phyloP scores from a whole-genome alignment of 1,140 invertebrate genomes.

The Polyergus mexicanus region DNA sequence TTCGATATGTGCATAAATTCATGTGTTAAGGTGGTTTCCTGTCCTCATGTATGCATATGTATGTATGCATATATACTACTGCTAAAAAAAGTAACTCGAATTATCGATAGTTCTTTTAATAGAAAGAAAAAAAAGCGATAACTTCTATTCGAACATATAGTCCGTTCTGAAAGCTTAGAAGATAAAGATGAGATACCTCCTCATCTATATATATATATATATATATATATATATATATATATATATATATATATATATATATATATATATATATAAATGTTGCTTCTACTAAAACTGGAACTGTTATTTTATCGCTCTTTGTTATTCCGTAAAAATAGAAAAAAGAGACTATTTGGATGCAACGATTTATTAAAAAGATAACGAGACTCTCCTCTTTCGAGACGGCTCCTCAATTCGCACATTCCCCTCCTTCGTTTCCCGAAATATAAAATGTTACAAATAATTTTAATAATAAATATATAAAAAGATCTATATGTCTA shows the following conservation, averaged over 20 bases:
- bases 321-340: constrained; percentile 82
- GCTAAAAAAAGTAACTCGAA: constrained; percentile 72
- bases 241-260: constrained; percentile 50
- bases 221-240: constrained; percentile 29
- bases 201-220: constrained; percentile 34
- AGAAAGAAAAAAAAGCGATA: constrained; percentile 77
- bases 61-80: constrained; percentile 73
- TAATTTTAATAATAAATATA: constrained; percentile 15
- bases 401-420: constrained; percentile 38
- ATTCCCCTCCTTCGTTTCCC: constrained; percentile 17
- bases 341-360: constrained; percentile 70
- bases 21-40: too few species aligned
- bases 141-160: constrained; percentile 65
- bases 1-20: too few species aligned
- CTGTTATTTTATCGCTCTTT: constrained; percentile 80
- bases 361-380: constrained; percentile 65
- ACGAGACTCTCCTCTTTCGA: constrained; percentile 63
- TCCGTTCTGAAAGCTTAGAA: constrained; percentile 22
- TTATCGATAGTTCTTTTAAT: neutral
- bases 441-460: constrained; percentile 6
- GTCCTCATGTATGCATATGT: too few species aligned
- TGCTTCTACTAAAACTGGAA: constrained; percentile 86
- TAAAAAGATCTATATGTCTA: neutral
- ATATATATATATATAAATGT: constrained; percentile 65
- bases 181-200: neutral